Evolutionary conservation across 1,140 invertebrate genomes (phyloP), one percentile per base, ranked within the genome.

Genomic region (Pseudomyrmex sp.): DNA sequence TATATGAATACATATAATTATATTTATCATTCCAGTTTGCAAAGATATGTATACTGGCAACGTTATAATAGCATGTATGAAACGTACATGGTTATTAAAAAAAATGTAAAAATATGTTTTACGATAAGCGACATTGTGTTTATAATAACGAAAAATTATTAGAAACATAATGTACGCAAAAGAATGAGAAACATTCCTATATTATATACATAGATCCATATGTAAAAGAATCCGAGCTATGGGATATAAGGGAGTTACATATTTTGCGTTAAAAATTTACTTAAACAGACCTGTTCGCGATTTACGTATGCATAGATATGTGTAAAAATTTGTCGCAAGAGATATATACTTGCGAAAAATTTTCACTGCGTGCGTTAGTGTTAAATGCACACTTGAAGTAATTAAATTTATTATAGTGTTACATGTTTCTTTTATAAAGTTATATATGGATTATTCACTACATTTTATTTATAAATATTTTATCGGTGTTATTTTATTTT

Each of bases 11-110:
- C 15, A 52, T 79, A 76, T 73, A 77, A 59, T 10, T 62, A 74
- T 84, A 73, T 84, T 75, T 65, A 50, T 80, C 87, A 88, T 86
- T 88, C 76, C 69, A 85, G 85, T 90, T 87, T 89, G 69, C 82
- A 79, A 73, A 84, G 89, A 72, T 88, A 77, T 59, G 61, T 85
- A 73, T 35, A 83, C 58, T 59, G 73, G 74, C 73, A 77, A 73
- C 52, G 66, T 85, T 90, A 74, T 70, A 84, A 83, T 89, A 89
- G 7, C 62, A 83, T 84, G 4, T 8, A 52, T 52, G 56, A 83
- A 68, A 63, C 75, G 82, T 85, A 89, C 59, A 83, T 46, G 76
- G 85, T 88, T 91, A 84, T 35, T 35, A 1, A 35, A 35, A 35
- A 84, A 82, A 83, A 61, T 70, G 72, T 76, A 46, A 62, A 84